Evolutionary conservation across 2,888 invertebrate species (phyloP), one percentile per base, ranked within the genome.

Genomic region (Brachyptera putata): DNA sequence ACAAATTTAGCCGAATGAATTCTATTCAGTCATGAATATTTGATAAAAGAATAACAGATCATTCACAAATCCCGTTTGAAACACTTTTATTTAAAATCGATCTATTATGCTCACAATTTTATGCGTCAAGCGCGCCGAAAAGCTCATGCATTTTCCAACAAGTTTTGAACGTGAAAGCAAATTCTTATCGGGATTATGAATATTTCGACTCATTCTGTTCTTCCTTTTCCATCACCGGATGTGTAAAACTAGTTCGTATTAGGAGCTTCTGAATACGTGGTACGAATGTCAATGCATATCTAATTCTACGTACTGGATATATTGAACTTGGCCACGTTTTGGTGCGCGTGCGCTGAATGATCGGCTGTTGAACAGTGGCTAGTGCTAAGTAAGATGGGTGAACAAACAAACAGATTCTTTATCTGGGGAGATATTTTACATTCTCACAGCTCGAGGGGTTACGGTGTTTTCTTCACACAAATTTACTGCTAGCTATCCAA

Each of bases 171-270:
- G 24, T 24, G 46, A 13, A 41, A 41, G 46, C 22, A 46, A 53
- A 53, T 53, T 36, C 53, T 53, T 53, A 46, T 46, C 34, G 53
- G 2, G 36, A 24, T 25, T 53, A 53, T 53, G 53, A 53, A 53
- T 53, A 53, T 53, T 34, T 53, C 36, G 36, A 9, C 36, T 53
- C 50, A 21, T 43, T 18, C 21, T 16, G 13, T 22, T 34, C 50
- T 5, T 18, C 30, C 2, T 30, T 11, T 21, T 16, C 7, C 46
- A n/a, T 7, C 18, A 18, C 21, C 21, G 36, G 53, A 13, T 53
- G 53, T 53, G 36, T 53, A 18, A 21, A 36, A 36, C 53, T 16
- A 13, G 53, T 18, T 21, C 36, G 53, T 53, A 53, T 53, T 53
- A 53, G 43, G 43, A 43, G 53, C 1, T 21, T 3, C 21, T 9